Percentiles rank a stretch among this genome's conserved stretches.
Evolutionary conservation across 2,888 invertebrate species (phyloP).

Genomic region (Pristionchus mayeri): DNA sequence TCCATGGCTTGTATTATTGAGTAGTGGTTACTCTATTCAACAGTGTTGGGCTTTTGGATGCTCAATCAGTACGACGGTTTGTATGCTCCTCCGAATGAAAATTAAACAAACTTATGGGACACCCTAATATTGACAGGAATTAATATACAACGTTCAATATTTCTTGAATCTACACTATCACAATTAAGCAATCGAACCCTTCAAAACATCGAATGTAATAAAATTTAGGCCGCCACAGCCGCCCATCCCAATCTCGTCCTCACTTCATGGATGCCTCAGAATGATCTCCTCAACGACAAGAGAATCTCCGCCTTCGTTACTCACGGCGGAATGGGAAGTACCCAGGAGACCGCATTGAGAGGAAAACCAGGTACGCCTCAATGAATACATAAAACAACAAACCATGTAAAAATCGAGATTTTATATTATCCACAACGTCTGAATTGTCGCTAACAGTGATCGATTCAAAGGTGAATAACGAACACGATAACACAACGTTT

Average conservation of each 20-base stretch:
- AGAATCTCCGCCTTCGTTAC: conserved; percentile 21
- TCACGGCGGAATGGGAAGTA: conserved; percentile 38
- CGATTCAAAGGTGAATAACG: no score
- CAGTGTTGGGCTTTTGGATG: no score
- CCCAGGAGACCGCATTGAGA: conserved; percentile 41
- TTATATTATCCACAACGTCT: neutral
- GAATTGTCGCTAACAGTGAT: no score
- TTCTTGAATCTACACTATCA: neutral
- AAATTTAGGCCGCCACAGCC: neutral
- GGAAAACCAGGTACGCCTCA: neutral
- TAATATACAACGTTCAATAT: no score
- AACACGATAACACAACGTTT: neutral
- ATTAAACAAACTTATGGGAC: no score
- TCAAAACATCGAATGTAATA: no score
- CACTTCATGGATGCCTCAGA: conserved; percentile 41
- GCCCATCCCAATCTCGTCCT: conserved; percentile 30
- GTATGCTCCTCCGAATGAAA: no score
- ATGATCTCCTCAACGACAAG: conserved; percentile 17
- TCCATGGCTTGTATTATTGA: no score
- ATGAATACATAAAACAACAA: neutral
- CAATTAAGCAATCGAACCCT: no score
- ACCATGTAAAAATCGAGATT: neutral
- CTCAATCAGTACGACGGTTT: no score
- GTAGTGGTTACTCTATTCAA: no score
- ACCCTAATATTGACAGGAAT: no score